A percentile compares a stretch with the other conserved stretches of the same genome.
Evolutionary conservation across 2,113 vertebrate genomes (phyloP).

Genomic region (Malurus alboscapulatus): DNA sequence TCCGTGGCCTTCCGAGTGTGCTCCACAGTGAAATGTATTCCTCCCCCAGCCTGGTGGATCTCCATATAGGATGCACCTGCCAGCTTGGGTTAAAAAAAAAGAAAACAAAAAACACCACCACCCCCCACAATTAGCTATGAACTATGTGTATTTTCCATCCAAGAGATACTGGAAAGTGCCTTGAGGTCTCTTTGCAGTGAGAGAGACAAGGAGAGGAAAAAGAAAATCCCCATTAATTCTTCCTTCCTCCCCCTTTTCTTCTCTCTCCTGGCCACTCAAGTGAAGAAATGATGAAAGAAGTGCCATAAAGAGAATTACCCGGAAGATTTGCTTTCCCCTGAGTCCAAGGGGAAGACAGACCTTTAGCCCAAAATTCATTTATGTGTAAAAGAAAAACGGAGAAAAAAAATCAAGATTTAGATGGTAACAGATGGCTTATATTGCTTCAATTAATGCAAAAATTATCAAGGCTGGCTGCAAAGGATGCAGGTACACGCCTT

Average conservation of each 20-base stretch:
- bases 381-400: not conserved
- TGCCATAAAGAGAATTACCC: not conserved
- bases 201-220: not conserved
- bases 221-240: not conserved
- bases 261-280: not conserved
- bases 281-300: not conserved
- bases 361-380: not conserved
- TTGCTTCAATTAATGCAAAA: not conserved
- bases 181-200: not conserved
- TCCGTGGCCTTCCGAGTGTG: slow-evolving; percentile 78
- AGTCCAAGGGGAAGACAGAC: not conserved
- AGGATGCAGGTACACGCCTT: not conserved
- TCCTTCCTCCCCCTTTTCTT: not conserved
- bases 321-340: not conserved
- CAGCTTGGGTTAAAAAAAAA: slow-evolving; percentile 72
- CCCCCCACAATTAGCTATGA: not conserved
- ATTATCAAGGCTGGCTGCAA: not conserved
- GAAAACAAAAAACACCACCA: not conserved
- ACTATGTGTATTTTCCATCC: not conserved
- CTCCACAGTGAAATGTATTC: slow-evolving; percentile 92
- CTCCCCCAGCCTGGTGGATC: slow-evolving; percentile 91
- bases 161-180: not conserved
- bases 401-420: not conserved
- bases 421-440: not conserved
- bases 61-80: slow-evolving; percentile 95